Evolutionary conservation across 2,888 invertebrate species (phyloP).

Genomic region (Ernsta delagoae): DNA sequence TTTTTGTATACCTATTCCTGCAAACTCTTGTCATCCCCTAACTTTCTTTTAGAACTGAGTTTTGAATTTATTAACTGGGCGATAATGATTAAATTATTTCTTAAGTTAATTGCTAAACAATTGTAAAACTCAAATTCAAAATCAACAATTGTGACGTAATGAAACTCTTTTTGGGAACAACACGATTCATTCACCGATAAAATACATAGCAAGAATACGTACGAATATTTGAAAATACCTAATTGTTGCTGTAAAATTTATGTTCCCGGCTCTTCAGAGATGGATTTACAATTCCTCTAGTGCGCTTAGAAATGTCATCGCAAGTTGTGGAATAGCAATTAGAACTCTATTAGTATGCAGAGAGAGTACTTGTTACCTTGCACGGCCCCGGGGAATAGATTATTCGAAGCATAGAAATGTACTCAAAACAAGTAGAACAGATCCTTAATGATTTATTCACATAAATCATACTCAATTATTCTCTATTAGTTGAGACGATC

Average conservation of each 20-base stretch:
- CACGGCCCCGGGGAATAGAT: slow-evolving; percentile 28
- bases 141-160: too few relatives aligned
- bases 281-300: slow-evolving; percentile 35
- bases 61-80: too few relatives aligned
- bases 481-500: too few relatives aligned
- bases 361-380: slow-evolving; percentile 25
- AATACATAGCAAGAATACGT: slow-evolving; percentile 46
- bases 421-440: slow-evolving; percentile 29
- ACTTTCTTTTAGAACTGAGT: too few relatives aligned
- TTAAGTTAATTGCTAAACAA: too few relatives aligned
- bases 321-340: slow-evolving; percentile 30
- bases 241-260: slow-evolving; percentile 52
- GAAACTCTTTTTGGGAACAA: too few relatives aligned
- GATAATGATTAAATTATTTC: too few relatives aligned
- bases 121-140: too few relatives aligned
- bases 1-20: too few relatives aligned
- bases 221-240: slow-evolving; percentile 39
- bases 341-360: slow-evolving; percentile 33
- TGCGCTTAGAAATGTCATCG: slow-evolving; percentile 24
- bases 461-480: slow-evolving; percentile 1
- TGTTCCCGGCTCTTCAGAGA: slow-evolving; percentile 38
- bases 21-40: too few relatives aligned
- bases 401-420: slow-evolving; percentile 20
- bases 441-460: slow-evolving; percentile 28
- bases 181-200: slow-evolving; percentile 49